Evolutionary conservation across 2,113 vertebrate species (phyloP).

Genomic region (Solea senegalensis): DNA sequence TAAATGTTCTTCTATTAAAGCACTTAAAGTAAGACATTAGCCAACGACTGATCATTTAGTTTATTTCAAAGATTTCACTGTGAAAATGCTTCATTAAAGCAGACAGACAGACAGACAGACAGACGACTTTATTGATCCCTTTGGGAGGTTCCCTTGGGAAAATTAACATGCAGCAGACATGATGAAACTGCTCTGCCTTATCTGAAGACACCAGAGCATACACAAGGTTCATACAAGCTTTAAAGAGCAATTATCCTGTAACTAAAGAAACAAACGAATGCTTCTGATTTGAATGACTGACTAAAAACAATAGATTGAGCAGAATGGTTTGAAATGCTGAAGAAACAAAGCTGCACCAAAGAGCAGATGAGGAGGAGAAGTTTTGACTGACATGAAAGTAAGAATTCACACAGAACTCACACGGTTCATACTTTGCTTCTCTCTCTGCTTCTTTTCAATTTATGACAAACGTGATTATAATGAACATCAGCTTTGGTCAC

Average conservation of each 20-base stretch:
- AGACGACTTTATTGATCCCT: no score
- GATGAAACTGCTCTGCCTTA: no score
- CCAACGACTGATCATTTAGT: not conserved
- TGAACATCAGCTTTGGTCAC: not conserved
- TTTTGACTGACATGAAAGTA: not conserved
- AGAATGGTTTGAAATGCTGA: conserved; percentile 15
- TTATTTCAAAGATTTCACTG: not conserved
- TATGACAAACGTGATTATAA: not conserved
- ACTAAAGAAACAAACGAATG: conserved; percentile 36
- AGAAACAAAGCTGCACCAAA: not conserved
- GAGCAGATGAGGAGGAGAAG: not conserved
- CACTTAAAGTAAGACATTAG: not conserved
- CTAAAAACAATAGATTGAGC: conserved; percentile 26
- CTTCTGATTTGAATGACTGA: conserved; percentile 48
- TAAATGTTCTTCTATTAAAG: not conserved
- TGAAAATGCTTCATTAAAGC: conserved; percentile 4
- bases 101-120: no score
- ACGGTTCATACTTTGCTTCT: no score
- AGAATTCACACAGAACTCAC: not conserved
- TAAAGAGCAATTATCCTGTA: conserved; percentile 37
- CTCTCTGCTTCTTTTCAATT: no score
- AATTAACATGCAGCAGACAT: no score
- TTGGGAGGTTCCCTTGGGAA: no score
- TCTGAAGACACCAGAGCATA: not conserved
- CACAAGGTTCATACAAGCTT: no score